Percentiles rank a stretch among this genome's conserved stretches.
phyloP scores from a whole-genome alignment of 1,140 invertebrate species.

The Diplogasteroides magnus region DNA sequence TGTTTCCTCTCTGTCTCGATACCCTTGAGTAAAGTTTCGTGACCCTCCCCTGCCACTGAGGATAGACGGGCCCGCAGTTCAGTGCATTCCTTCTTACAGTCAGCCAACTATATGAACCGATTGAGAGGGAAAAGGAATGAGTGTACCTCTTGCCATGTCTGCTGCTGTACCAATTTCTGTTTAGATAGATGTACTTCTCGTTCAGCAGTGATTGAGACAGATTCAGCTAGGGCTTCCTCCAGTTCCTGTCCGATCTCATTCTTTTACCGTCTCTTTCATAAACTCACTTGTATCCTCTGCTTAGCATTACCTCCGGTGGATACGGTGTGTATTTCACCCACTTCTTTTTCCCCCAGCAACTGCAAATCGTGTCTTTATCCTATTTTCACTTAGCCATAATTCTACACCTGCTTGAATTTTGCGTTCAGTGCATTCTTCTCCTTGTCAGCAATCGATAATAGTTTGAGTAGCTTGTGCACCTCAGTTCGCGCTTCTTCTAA shows the following conservation, averaged over 20 bases:
- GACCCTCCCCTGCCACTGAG: conserved; percentile 62
- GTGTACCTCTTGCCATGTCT: conserved; percentile 50
- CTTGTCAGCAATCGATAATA: conserved; percentile 55
- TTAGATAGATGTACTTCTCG: conserved; percentile 61
- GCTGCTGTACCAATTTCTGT: conserved; percentile 55
- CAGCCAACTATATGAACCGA: conserved; percentile 45
- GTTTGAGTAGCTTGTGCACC: conserved; percentile 55
- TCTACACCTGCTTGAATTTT: conserved; percentile 56
- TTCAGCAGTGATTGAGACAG: conserved; percentile 62
- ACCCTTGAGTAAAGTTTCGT: conserved; percentile 62
- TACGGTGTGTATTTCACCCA: conserved; percentile 13
- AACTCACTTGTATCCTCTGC: conserved; percentile 55
- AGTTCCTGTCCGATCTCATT: conserved; percentile 61
- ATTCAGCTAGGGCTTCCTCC: conserved; percentile 69
- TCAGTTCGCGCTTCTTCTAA: conserved; percentile 39
- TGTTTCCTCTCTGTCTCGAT: conserved; percentile 65
- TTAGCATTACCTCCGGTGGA: background rate
- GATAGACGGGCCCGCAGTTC: conserved; percentile 38
- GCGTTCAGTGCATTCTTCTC: conserved; percentile 56
- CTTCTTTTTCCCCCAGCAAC: background rate
- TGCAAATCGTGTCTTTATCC: background rate
- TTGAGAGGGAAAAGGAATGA: background rate
- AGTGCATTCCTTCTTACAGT: conserved; percentile 48
- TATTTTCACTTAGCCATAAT: conserved; percentile 19
- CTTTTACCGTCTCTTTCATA: background rate